Conservation (phyloP, 2,113 vertebrate genomes). For the Actenoides hombroni region DNA sequence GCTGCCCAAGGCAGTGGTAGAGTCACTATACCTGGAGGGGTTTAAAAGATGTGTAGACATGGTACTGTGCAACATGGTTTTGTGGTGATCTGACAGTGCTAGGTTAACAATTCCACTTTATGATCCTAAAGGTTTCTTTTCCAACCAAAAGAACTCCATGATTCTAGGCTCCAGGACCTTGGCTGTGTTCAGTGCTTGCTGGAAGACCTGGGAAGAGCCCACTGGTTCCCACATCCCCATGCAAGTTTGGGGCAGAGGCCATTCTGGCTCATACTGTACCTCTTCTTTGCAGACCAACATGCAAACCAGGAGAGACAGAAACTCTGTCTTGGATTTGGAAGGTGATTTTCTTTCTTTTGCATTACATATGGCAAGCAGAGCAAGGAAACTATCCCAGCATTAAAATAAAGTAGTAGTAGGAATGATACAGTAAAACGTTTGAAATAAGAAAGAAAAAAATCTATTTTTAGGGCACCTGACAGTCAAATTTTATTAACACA, state of each 20-base stretch:
- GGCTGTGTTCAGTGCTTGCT: not conserved
- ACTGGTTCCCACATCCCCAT: not conserved
- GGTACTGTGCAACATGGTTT: too few relatives aligned
- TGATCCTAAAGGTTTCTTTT: too few relatives aligned
- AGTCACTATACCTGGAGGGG: too few relatives aligned
- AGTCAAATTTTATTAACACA: not conserved
- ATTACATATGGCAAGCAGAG: not conserved
- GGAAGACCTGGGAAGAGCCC: not conserved
- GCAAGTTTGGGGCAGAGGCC: fast-evolving
- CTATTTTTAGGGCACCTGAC: not conserved
- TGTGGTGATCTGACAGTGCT: too few relatives aligned
- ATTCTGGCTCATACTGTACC: not conserved
- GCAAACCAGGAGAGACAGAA: not conserved
- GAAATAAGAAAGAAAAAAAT: not conserved
- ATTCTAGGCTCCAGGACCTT: not conserved
- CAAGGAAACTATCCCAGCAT: not conserved
- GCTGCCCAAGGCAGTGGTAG: too few relatives aligned
- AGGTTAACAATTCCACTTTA: too few relatives aligned
- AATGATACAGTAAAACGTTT: not conserved
- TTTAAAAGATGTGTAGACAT: too few relatives aligned
- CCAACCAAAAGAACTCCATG: too few relatives aligned
- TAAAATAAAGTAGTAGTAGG: not conserved
- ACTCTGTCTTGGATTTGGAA: not conserved
- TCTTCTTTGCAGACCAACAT: not conserved
- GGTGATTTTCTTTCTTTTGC: not conserved